Base-by-base conservation (phyloP, 2,888 invertebrate genomes). In the Margaritifera margaritifera region DNA sequence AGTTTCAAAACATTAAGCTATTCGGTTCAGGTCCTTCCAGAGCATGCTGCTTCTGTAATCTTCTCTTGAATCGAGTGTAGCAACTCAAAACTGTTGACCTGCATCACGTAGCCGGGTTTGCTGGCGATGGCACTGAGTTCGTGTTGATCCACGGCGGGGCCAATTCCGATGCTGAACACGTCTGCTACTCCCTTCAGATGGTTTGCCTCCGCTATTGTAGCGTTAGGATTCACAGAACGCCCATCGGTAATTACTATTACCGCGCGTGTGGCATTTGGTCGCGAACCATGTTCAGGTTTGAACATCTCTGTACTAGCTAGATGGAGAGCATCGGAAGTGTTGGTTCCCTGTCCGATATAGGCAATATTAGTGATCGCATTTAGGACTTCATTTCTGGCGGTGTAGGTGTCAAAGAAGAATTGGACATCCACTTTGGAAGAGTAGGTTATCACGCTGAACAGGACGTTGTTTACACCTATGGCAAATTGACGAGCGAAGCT, bases 171-270 rank as follows among this genome's bases (percentile, higher is more conserved):
- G 4, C 79, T 71, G 42, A 77, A 73, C 2, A 80, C 75, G 20
- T 71, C 65, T 15, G 74, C 77, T 8, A 50, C 31, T 1, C 53
- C 51, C 22, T 79, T 75, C 15, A 80, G 66, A 1, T 57, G 60
- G 1, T 61, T 25, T 15, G 80, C 78, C 27, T 78, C 77, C 6
- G 56, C 27, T 24, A 68, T 67, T 15, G 80, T 80, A 2, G 52
- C 60, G 22, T 66, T 65, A 27, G 74, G 73, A 55, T 76, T 68
- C 52, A 70, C 69, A 5, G 80, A 80, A 11, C 74, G 70, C 22
- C 80, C 80, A 42, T 80, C 77, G 2, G 81, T 78, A 19, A 89
- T 85, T 0, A 80, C 74, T 50, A 83, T 77, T 1, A 74, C 80
- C 62, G 69, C 86, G 78, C 73, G 80, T 54, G 74, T 59, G 2